Percentiles rank a stretch among this genome's conserved stretches.
phyloP scores from a whole-genome alignment of 2,888 invertebrate species.

The Strigamia maritima region DNA sequence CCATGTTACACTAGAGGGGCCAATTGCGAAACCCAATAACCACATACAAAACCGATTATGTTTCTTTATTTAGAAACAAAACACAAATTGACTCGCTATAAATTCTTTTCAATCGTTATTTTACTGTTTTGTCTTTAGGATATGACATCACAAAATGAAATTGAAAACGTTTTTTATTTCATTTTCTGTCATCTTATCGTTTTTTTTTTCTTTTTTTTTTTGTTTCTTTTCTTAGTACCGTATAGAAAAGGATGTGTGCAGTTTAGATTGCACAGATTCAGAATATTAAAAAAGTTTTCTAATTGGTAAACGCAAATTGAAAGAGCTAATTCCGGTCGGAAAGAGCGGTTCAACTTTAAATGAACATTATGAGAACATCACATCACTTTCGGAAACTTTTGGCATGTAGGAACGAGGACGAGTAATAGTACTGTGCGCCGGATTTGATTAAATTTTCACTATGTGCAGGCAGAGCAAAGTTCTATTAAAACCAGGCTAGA shows the following conservation, averaged over 20 bases:
- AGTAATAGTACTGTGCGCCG: neutral
- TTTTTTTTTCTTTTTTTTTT: too few relatives aligned
- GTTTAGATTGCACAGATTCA: too few relatives aligned
- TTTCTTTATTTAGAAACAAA: conserved; percentile 20
- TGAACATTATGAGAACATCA: conserved; percentile 5
- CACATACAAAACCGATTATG: conserved; percentile 20
- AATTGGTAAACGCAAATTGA: too few relatives aligned
- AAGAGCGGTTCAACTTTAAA: neutral
- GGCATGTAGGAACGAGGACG: conserved; percentile 7
- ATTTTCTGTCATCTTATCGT: too few relatives aligned
- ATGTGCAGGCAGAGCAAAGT: neutral
- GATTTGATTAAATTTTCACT: conserved; percentile 34
- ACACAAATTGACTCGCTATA: neutral
- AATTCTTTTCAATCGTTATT: neutral
- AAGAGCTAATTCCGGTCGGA: too few relatives aligned
- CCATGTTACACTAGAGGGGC: conserved; percentile 9
- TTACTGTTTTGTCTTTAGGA: neutral
- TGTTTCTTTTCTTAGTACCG: neutral
- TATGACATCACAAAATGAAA: neutral
- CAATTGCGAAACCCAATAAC: conserved; percentile 19
- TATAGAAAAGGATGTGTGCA: too few relatives aligned
- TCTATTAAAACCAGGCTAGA: conserved; percentile 6
- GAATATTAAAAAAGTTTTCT: too few relatives aligned
- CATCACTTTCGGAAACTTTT: conserved; percentile 19
- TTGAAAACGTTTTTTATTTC: neutral